Base-by-base conservation (phyloP, 2,888 invertebrate species). In the Megamerina dolium region DNA sequence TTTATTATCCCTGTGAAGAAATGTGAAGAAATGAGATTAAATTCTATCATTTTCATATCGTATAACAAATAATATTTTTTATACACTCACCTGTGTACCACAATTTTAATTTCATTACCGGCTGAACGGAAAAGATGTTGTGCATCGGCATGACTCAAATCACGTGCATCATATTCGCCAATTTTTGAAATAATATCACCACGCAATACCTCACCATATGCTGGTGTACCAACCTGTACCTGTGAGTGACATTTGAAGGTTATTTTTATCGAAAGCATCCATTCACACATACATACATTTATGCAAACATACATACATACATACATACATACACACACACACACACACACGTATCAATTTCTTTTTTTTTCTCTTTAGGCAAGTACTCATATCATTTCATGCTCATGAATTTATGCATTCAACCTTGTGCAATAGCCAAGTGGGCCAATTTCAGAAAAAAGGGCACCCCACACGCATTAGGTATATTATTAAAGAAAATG, bases 171-270 rank as follows among this genome's bases (percentile, higher is more conserved):
- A 73, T 88, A 88, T 66, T 88, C 89, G 66, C 86, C 87, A 59
- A 95, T 85, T 75, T 90, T 88, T 56, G 86, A 80, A 63, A 95
- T 86, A 63, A 93, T 81, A 75, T 95, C 95, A 55, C 94, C 94
- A 53, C 89, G 80, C 56, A 86, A 80, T 54, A 95, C 79, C 60
- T 85, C 84, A 40, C 85, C 85, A 59, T 87, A 84, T n/a, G 88
- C 83, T 2, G 90, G 90, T 50, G 85, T 85, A 52, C 88, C 87
- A 45, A 83, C 81, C 61, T 87, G 86, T 64, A 93, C 91, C 94
- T 95, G 51, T 35, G 14, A 13, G 18, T n/a, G n/a, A n/a, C n/a
- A n/a, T n/a, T n/a, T n/a, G n/a, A n/a, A n/a, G n/a, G n/a, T n/a
- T n/a, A n/a, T n/a, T n/a, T n/a, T n/a, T n/a, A n/a, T n/a, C n/a